Conservation (phyloP, 2,888 invertebrate genomes). For the Dascillus cervinus region DNA sequence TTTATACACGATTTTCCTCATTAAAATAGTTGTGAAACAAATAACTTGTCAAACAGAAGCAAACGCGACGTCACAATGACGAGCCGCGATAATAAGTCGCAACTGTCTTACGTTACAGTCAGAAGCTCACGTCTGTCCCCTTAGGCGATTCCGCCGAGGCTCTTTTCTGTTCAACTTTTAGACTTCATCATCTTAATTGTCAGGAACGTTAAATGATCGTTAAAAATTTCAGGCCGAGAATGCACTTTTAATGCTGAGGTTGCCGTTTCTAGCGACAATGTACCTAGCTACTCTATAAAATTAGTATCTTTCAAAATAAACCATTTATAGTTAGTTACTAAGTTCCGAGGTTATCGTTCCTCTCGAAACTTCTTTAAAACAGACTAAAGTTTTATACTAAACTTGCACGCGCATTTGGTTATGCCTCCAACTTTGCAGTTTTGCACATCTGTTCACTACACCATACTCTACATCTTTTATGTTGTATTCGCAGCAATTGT, state of each 20-base stretch:
- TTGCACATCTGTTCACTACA: slow-evolving; percentile 28
- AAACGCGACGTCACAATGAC: slow-evolving; percentile 11
- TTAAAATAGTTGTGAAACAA: slow-evolving; percentile 14
- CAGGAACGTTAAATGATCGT: slow-evolving; percentile 15
- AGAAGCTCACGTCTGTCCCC: slow-evolving; percentile 13
- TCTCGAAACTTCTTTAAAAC: slow-evolving; percentile 8
- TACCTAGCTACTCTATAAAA: too few species aligned
- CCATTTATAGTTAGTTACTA: slow-evolving; percentile 6
- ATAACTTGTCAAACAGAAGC: slow-evolving; percentile 14
- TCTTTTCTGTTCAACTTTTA: slow-evolving; percentile 9
- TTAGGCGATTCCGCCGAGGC: slow-evolving; percentile 9
- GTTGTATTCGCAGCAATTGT: slow-evolving; percentile 22
- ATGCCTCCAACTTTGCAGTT: slow-evolving; percentile 20
- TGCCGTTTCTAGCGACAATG: slow-evolving; percentile 7
- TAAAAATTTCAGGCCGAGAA: slow-evolving; percentile 14
- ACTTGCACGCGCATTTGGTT: slow-evolving; percentile 4
- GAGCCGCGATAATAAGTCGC: slow-evolving; percentile 14
- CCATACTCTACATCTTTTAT: slow-evolving; percentile 20
- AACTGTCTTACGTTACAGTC: slow-evolving; percentile 10
- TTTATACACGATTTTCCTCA: slow-evolving; percentile 32
- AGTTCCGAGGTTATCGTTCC: slow-evolving; percentile 5
- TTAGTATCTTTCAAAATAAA: slow-evolving; percentile 4
- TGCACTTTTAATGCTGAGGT: slow-evolving; percentile 11
- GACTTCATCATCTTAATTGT: slow-evolving; percentile 17
- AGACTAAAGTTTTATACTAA: slow-evolving; percentile 5